phyloP scores from a whole-genome alignment of 2,888 invertebrate genomes.

The Flabesymbios commensalis region DNA sequence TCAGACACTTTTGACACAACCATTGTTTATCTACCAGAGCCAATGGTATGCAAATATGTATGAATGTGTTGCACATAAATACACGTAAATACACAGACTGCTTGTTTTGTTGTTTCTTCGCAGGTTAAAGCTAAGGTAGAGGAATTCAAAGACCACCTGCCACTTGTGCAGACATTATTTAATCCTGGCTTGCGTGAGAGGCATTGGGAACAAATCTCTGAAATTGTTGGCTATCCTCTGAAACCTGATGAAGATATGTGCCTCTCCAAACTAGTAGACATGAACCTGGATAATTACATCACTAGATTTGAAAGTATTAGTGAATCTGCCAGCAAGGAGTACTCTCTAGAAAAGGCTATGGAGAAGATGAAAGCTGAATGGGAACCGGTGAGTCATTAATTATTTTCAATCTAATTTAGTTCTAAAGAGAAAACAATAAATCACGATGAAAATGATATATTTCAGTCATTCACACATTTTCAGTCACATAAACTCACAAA shows the following conservation, averaged over 20 bases:
- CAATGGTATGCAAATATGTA: neutral
- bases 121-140: constrained; percentile 76
- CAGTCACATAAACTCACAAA: too few species aligned
- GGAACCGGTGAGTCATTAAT: constrained; percentile 65
- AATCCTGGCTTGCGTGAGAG: constrained; percentile 74
- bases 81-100: neutral
- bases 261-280: constrained; percentile 82
- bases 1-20: too few species aligned
- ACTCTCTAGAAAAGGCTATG: constrained; percentile 85
- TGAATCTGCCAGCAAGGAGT: constrained; percentile 94
- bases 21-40: too few species aligned
- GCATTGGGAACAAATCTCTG: constrained; percentile 73
- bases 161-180: constrained; percentile 89
- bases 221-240: constrained; percentile 91
- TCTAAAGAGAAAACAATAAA: too few species aligned
- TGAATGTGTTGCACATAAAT: neutral
- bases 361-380: constrained; percentile 89
- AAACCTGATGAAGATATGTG: constrained; percentile 79
- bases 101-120: neutral
- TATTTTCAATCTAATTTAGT: too few species aligned
- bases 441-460: too few species aligned
- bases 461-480: too few species aligned
- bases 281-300: constrained; percentile 82
- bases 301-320: constrained; percentile 88
- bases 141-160: constrained; percentile 77